Conservation (phyloP, 2,797 vertebrate genomes). For the Synanceia verrucosa region DNA sequence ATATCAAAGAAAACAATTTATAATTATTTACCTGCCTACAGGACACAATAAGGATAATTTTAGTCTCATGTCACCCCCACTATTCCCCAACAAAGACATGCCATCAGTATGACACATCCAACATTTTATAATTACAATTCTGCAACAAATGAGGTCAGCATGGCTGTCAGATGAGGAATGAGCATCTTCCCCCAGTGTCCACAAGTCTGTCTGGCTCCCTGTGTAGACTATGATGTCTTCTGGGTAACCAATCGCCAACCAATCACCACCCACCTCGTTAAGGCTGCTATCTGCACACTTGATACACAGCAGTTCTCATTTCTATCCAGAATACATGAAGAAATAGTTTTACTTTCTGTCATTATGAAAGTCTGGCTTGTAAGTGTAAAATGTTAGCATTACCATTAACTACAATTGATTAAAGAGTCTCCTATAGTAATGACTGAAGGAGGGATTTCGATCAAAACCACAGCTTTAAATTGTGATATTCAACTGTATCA, state of each 20-base stretch:
- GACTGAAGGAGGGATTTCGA: neutral
- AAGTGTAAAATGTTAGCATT: constrained; percentile 11
- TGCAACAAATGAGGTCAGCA: constrained; percentile 52
- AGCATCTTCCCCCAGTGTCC: constrained; percentile 15
- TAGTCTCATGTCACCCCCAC: neutral
- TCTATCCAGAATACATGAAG: neutral
- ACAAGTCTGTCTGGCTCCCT: constrained; percentile 24
- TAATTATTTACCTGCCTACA: neutral
- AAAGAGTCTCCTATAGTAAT: neutral
- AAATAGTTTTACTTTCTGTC: constrained; percentile 7
- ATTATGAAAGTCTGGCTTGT: neutral
- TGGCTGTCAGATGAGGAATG: constrained; percentile 27
- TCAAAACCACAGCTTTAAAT: neutral
- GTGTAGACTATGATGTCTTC: constrained; percentile 22
- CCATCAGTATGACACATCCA: constrained; percentile 47
- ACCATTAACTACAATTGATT: neutral
- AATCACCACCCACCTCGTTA: constrained; percentile 28
- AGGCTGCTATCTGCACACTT: constrained; percentile 17
- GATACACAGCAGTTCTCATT: constrained; percentile 22
- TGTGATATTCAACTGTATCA: neutral
- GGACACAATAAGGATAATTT: constrained; percentile 14
- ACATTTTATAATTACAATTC: constrained; percentile 58
- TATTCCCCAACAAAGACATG: constrained; percentile 17
- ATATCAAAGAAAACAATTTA: constrained; percentile 28
- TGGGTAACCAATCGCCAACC: constrained; percentile 26